Evolutionary conservation across 64 coral and sea anemone species (phyloP).

Genomic region (Catalaphyllia jardinei): DNA sequence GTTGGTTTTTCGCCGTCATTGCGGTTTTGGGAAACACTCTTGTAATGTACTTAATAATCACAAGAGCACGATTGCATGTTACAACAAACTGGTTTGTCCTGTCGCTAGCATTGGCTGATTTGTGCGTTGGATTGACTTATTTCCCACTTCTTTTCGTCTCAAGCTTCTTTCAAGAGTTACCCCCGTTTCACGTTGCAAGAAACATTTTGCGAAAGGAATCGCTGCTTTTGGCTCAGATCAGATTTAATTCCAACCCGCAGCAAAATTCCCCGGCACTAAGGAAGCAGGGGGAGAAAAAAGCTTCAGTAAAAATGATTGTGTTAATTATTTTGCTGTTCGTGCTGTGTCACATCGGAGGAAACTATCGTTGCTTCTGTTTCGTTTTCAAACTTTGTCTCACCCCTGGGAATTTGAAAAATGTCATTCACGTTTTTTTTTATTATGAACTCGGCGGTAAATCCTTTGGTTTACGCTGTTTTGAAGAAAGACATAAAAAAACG

Average conservation of each 20-base stretch:
- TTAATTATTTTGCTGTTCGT: slow-evolving; percentile 22
- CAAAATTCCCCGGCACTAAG: neutral
- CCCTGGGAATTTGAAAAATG: neutral
- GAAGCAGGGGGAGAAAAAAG: neutral
- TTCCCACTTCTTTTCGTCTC: neutral
- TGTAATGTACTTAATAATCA: slow-evolving; percentile 11
- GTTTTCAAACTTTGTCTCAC: neutral
- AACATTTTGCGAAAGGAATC: neutral
- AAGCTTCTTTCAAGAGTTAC: neutral
- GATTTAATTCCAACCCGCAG: neutral
- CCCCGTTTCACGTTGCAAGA: neutral
- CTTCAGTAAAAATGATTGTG: slow-evolving; percentile 8
- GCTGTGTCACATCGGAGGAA: slow-evolving; percentile 16
- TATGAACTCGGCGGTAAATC: slow-evolving; percentile 15
- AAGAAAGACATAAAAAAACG: slow-evolving; percentile 23
- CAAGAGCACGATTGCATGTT: neutral
- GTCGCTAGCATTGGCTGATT: slow-evolving; percentile 34
- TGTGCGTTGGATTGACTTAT: slow-evolving; percentile 17
- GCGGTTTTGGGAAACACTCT: neutral
- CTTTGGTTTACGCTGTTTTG: slow-evolving; percentile 13
- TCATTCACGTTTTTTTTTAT: slow-evolving; percentile 18
- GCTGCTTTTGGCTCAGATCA: neutral
- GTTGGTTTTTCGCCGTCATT: neutral
- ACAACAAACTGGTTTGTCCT: slow-evolving; percentile 28
- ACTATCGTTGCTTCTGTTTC: slow-evolving; percentile 21